Evolutionary conservation across 2,113 vertebrate genomes (phyloP).

Genomic region (Talpa occidentalis): DNA sequence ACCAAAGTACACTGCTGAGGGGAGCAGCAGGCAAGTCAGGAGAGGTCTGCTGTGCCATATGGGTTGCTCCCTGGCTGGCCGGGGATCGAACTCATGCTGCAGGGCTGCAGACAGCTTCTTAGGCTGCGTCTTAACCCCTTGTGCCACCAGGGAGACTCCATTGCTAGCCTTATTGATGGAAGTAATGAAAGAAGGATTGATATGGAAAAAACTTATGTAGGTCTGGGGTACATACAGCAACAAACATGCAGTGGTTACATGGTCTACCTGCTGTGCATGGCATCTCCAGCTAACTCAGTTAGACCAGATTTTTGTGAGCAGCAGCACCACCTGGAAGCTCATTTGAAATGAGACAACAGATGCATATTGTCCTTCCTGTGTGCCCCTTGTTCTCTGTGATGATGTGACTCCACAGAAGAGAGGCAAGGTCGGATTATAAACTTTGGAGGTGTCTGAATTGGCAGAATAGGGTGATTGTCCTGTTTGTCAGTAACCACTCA

Average conservation of each 20-base stretch:
- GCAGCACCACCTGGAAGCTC: neutral
- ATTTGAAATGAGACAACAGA: neutral
- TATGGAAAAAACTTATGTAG: neutral
- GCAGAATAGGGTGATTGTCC: neutral
- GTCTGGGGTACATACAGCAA: neutral
- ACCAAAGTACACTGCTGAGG: too few relatives aligned
- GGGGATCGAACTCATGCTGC: too few relatives aligned
- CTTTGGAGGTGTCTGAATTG: neutral
- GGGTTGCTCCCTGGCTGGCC: too few relatives aligned
- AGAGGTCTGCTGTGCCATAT: too few relatives aligned
- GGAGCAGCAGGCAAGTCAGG: too few relatives aligned
- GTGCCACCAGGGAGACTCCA: too few relatives aligned
- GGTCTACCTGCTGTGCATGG: neutral
- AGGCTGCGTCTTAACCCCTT: too few relatives aligned
- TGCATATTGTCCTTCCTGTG: fast-evolving
- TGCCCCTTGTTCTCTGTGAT: neutral
- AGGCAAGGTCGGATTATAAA: neutral
- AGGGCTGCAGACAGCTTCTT: too few relatives aligned
- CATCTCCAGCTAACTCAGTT: neutral
- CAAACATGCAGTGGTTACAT: neutral
- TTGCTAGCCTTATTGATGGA: neutral
- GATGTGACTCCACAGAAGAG: neutral
- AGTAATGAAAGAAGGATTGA: neutral
- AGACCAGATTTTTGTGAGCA: neutral
- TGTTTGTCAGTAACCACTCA: neutral